Base-by-base conservation (phyloP, 2,797 vertebrate genomes). In the Gephyroberyx darwinii region DNA sequence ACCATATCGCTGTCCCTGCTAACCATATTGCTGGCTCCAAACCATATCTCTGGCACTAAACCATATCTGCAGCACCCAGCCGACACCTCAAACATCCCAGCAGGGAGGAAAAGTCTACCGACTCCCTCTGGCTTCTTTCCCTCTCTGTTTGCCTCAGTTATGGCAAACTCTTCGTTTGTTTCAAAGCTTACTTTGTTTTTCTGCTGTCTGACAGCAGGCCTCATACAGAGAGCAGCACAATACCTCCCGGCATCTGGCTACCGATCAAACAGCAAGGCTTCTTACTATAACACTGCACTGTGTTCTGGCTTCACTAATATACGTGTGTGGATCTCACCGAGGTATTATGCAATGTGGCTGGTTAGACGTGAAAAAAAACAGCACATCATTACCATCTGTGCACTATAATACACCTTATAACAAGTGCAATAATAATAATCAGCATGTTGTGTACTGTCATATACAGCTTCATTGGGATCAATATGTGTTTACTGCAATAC, bases 261-360 rank as follows among this genome's bases (percentile, higher is more conserved):
- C 71, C 76, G 81, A 86, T 88, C 82, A 86, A 82, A 75, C 81
- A 80, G 71, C 59, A 70, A 53, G 39, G 69, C 58, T 12, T 74
- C 14, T 65, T 50, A 6, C 70, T 70, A 71, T 64, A 51, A 17
- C 5, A 5, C 71, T 30, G 41, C 65, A 39, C 64, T 20, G 37
- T 61, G 54, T 60, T 63, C 56, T 54, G 71, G 61, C 82, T 61
- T 63, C 60, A 58, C 79, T 84, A 81, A 81, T 51, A 39, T 1
- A n/a, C n/a, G 17, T 83, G 68, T 35, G 41, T 69, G 43, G 62
- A 63, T 61, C 64, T 73, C 56, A n/a, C 61, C 55, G 53, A 54
- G 31, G 75, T 74, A 66, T 74, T 82, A 67, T 69, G 69, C 47
- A 75, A 35, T 69, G 60, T 64, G 69, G 59, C 53, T 31, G 35